Percentiles rank a stretch among this genome's conserved stretches.
phyloP scores from a whole-genome alignment of 2,797 vertebrate genomes.

The Geotrypetes seraphini region DNA sequence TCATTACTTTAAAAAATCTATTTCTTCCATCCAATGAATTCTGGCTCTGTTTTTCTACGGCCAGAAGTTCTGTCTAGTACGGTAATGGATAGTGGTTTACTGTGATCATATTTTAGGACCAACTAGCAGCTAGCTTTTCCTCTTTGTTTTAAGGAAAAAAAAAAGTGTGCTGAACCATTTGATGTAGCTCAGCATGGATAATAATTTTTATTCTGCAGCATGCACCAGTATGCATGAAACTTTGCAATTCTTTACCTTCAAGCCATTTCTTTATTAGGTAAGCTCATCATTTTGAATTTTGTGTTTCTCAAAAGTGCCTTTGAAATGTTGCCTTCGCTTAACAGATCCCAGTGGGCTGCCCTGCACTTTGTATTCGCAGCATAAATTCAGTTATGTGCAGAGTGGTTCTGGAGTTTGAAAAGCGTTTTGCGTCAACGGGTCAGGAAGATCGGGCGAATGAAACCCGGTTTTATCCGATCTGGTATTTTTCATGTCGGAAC shows the following conservation, averaged over 20 bases:
- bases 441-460: neutral
- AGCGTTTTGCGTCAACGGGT: conserved; percentile 11
- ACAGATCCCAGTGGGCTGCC: conserved; percentile 11
- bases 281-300: neutral
- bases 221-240: neutral
- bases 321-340: conserved; percentile 20
- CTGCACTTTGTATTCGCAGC: conserved; percentile 23
- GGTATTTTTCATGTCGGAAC: neutral
- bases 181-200: neutral
- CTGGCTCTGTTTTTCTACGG: neutral
- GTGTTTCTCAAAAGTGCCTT: conserved; percentile 25
- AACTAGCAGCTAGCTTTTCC: too few species aligned
- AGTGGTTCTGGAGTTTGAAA: conserved; percentile 2
- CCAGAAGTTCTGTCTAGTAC: too few species aligned
- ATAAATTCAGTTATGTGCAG: conserved; percentile 14
- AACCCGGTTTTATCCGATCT: neutral
- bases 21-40: rapidly evolving
- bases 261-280: neutral
- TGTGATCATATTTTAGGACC: too few species aligned
- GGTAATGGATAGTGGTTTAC: too few species aligned
- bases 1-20: too few species aligned
- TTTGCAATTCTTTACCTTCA: neutral
- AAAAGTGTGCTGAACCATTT: neutral
- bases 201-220: neutral
- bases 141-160: too few species aligned